A percentile compares a stretch with the other conserved stretches of the same genome.
Conservation (phyloP, 2,888 invertebrate species). For the Drosophila ezoana region DNA sequence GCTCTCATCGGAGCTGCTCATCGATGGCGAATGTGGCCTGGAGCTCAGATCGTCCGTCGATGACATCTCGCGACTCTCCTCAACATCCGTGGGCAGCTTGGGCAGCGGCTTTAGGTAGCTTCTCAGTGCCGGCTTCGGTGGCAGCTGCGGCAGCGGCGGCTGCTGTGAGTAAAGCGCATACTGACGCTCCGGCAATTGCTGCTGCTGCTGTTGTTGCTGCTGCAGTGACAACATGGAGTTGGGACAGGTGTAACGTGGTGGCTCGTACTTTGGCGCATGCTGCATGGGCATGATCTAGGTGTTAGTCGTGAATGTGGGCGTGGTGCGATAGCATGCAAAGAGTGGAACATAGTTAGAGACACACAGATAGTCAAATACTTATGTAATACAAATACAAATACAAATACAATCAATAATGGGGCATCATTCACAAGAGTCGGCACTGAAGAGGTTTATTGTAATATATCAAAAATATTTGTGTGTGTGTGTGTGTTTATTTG, state of each 20-base stretch:
- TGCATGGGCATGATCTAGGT: slow-evolving; percentile 83
- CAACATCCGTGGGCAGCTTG: slow-evolving; percentile 86
- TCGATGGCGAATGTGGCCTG: slow-evolving; percentile 91
- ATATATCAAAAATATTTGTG: background rate
- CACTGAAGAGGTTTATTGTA: slow-evolving; percentile 1
- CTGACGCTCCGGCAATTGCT: slow-evolving; percentile 71
- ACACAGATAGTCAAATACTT: slow-evolving; percentile 50
- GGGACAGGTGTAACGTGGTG: slow-evolving; percentile 84
- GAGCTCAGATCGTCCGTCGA: slow-evolving; percentile 94
- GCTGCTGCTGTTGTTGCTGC: slow-evolving; percentile 70
- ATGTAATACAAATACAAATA: slow-evolving; percentile 14
- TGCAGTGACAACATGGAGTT: slow-evolving; percentile 82
- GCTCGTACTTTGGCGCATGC: slow-evolving; percentile 84
- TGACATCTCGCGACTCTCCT: slow-evolving; percentile 86
- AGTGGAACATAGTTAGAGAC: slow-evolving; percentile 63
- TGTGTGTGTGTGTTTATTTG: slow-evolving; percentile 3
- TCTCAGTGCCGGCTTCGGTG: slow-evolving; percentile 85
- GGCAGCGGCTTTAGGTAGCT: slow-evolving; percentile 87
- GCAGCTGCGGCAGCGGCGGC: slow-evolving; percentile 74
- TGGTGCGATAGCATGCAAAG: slow-evolving; percentile 64
- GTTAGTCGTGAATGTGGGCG: slow-evolving; percentile 49
- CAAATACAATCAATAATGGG: background rate
- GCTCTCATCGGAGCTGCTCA: slow-evolving; percentile 94
- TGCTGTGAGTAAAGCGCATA: slow-evolving; percentile 82
- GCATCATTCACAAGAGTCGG: slow-evolving; percentile 1